Percentiles rank a stretch among this genome's conserved stretches.
These are phyloP conservation scores for Anastrepha ludens DNA, from an alignment of 1,140 invertebrate species.

Conservation along the genomic window DNA sequence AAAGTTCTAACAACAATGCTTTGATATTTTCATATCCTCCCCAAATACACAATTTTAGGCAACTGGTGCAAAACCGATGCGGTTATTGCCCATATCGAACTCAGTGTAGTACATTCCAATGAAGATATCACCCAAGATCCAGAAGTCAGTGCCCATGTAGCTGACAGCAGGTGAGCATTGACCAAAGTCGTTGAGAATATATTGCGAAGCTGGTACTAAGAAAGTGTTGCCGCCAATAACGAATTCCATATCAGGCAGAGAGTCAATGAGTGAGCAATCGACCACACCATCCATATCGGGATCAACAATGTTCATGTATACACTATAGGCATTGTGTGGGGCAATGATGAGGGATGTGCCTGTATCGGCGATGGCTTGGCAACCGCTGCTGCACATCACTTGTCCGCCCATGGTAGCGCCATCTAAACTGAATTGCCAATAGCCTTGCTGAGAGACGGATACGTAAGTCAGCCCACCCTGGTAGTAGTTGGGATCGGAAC, in stretches of 20 bases:
- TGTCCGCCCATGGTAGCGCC: conserved; percentile 60
- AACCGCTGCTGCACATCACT: conserved; percentile 79
- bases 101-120: conserved; percentile 82
- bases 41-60: conserved; percentile 51
- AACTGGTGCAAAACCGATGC: conserved; percentile 78
- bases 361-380: conserved; percentile 84
- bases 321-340: conserved; percentile 71
- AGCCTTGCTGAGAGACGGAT: conserved; percentile 67
- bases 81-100: conserved; percentile 82
- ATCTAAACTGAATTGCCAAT: conserved; percentile 73
- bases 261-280: conserved; percentile 48
- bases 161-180: conserved; percentile 61
- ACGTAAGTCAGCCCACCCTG: conserved; percentile 67
- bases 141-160: conserved; percentile 62
- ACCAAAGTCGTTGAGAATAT: conserved; percentile 59
- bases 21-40: not conserved
- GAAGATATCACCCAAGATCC: conserved; percentile 78
- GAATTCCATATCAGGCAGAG: conserved; percentile 59
- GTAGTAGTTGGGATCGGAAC: conserved; percentile 65
- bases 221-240: conserved; percentile 65
- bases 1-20: too few relatives aligned
- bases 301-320: conserved; percentile 32
- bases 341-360: conserved; percentile 85
- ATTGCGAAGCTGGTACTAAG: conserved; percentile 56
- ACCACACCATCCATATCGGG: conserved; percentile 20